These are phyloP conservation scores for Gasterosteus aculeatus DNA, from an alignment of 2,113 vertebrate genomes.

Conservation along the genomic window DNA sequence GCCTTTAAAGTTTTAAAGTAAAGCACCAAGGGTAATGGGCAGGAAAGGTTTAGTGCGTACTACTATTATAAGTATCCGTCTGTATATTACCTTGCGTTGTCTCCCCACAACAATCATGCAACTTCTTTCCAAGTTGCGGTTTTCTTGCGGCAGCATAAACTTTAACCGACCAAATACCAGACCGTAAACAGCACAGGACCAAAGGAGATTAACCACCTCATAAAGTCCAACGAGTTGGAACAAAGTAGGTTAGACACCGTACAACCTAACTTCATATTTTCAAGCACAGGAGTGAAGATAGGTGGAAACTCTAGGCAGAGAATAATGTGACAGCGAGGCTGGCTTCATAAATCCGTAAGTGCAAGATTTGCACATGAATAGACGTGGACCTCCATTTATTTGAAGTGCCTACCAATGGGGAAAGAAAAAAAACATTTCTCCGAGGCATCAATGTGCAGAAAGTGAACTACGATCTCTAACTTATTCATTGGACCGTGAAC, in stretches of 20 bases:
- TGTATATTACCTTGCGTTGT: background rate
- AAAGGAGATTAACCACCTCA: background rate
- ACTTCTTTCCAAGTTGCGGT: background rate
- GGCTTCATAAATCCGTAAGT: conserved; percentile 2
- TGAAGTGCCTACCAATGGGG: background rate
- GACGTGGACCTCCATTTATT: background rate
- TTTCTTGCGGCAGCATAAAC: background rate
- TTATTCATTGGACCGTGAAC: conserved; percentile 1
- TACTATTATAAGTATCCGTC: background rate
- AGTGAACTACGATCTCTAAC: conserved; percentile 1
- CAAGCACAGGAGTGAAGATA: background rate
- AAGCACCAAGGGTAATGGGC: background rate
- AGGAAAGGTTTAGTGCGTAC: background rate
- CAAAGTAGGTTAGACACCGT: background rate
- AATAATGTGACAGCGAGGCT: conserved; percentile 1
- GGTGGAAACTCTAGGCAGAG: background rate
- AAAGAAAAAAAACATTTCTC: background rate
- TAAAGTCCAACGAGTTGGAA: background rate
- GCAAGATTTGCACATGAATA: background rate
- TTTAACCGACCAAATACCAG: background rate
- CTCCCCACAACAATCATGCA: background rate
- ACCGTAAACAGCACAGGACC: background rate
- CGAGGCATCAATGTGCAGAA: background rate
- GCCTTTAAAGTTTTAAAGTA: background rate
- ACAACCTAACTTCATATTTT: background rate